These are phyloP conservation scores for Bibio marci DNA, from an alignment of 2,888 invertebrate species.

Conservation along the genomic window DNA sequence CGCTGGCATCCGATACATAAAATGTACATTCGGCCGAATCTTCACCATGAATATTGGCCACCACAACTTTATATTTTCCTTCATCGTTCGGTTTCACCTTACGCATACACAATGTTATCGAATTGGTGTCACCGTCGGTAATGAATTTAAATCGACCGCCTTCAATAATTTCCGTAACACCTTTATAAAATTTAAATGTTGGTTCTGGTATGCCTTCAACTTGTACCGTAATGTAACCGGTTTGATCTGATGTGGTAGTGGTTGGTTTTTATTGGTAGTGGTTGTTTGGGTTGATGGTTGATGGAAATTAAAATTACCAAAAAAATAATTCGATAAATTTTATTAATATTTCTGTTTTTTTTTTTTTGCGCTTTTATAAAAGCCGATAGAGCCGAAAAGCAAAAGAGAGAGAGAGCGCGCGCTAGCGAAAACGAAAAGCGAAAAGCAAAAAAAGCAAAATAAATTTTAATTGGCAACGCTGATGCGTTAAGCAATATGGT, in stretches of 20 bases:
- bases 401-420: too few species aligned
- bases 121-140: constrained; percentile 85
- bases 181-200: constrained; percentile 90
- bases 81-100: constrained; percentile 96
- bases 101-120: constrained; percentile 84
- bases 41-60: constrained; percentile 87
- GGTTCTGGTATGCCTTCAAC: constrained; percentile 92
- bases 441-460: background rate
- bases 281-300: too few species aligned
- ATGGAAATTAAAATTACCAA: too few species aligned
- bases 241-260: constrained; percentile 41
- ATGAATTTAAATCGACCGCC: constrained; percentile 90
- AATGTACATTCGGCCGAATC: constrained; percentile 92
- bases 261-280: too few species aligned
- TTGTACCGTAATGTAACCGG: constrained; percentile 80
- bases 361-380: background rate
- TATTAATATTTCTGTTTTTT: too few species aligned
- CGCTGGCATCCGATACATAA: constrained; percentile 93
- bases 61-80: constrained; percentile 82
- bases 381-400: background rate
- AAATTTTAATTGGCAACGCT: background rate
- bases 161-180: constrained; percentile 81
- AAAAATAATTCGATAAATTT: too few species aligned
- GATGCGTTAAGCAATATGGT: background rate
- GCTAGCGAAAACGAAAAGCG: too few species aligned